Evolutionary conservation across 1,140 invertebrate species (phyloP).

Genomic region (Pseudomyrmex gracilis): DNA sequence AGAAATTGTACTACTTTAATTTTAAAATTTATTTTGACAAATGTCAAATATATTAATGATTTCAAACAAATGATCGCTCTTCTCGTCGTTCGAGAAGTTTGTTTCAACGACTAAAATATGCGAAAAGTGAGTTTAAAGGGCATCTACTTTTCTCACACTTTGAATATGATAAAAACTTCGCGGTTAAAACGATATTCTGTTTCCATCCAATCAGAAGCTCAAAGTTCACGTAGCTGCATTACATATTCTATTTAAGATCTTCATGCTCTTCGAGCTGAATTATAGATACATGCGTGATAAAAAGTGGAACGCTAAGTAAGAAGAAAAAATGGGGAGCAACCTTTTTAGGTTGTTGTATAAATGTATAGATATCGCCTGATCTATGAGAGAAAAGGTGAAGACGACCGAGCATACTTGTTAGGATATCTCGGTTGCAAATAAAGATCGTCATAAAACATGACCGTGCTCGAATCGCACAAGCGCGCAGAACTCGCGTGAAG

Average conservation of each 20-base stretch:
- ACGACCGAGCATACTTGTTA: too few species aligned
- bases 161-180: neutral
- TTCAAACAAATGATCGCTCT: neutral
- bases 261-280: neutral
- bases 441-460: conserved; percentile 3
- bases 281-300: conserved; percentile 18
- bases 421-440: neutral
- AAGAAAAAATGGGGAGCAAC: neutral
- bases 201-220: neutral
- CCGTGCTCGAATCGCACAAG: too few species aligned
- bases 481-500: too few species aligned
- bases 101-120: neutral
- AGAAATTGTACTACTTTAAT: neutral
- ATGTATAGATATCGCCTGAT: conserved; percentile 10
- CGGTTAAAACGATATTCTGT: neutral
- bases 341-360: neutral
- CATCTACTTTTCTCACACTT: neutral
- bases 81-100: neutral
- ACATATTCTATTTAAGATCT: neutral
- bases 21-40: neutral
- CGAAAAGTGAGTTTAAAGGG: neutral
- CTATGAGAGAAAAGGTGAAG: too few species aligned
- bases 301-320: neutral
- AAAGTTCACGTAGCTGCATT: neutral
- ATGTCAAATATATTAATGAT: neutral